Percentiles rank a stretch among this genome's conserved stretches.
Evolutionary conservation across 2,113 vertebrate species (phyloP).

Genomic region (Eolophus roseicapilla): DNA sequence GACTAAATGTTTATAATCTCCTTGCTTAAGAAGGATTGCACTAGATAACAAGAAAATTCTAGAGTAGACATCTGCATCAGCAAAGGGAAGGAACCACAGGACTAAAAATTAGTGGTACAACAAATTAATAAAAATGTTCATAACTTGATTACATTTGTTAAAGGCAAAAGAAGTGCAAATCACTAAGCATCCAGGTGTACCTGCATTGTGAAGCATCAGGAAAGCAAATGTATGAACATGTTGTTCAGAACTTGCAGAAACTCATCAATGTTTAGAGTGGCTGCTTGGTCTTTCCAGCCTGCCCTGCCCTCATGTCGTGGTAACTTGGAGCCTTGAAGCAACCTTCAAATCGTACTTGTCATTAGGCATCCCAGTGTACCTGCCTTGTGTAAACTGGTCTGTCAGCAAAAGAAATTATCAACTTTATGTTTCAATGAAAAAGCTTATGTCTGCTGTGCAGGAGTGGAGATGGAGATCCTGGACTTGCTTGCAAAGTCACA

Average conservation of each 20-base stretch:
- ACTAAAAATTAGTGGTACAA: neutral
- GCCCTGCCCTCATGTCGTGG: neutral
- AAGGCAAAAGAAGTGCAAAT: neutral
- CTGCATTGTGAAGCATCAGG: neutral
- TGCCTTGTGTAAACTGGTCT: neutral
- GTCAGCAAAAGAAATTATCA: too few relatives aligned
- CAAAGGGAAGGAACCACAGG: neutral
- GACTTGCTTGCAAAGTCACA: too few relatives aligned
- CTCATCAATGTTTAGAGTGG: neutral
- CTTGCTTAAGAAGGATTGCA: neutral
- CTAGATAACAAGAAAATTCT: neutral
- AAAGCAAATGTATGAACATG: neutral
- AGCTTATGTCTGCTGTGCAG: too few relatives aligned
- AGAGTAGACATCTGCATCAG: neutral
- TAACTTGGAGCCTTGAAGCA: neutral
- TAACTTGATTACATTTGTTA: neutral
- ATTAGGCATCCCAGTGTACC: neutral
- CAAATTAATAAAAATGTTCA: neutral
- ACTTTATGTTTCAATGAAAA: too few relatives aligned
- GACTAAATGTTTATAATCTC: neutral
- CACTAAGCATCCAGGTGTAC: neutral
- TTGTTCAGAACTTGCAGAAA: neutral
- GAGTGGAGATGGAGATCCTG: too few relatives aligned
- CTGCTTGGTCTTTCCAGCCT: neutral
- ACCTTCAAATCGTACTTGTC: neutral